phyloP scores from a whole-genome alignment of 2,113 vertebrate genomes.

The Chitala chitala region DNA sequence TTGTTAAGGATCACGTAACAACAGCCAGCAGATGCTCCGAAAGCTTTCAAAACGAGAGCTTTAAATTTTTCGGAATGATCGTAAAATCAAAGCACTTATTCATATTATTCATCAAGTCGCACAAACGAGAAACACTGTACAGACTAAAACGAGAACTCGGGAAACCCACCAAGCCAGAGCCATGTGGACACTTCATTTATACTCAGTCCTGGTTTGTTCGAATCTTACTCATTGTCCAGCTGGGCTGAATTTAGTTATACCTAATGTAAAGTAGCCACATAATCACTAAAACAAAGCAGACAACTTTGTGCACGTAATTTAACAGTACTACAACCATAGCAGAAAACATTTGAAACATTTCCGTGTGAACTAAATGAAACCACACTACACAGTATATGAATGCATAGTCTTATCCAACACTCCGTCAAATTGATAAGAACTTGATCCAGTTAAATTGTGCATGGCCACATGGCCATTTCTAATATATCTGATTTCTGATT shows the following conservation, averaged over 20 bases:
- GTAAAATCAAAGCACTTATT: background rate
- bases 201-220: background rate
- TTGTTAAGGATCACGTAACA: constrained; percentile 33
- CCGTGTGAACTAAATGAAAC: background rate
- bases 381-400: too few species aligned
- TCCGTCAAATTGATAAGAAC: too few species aligned
- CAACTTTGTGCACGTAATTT: background rate
- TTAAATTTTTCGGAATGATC: background rate
- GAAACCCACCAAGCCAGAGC: background rate
- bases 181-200: constrained; percentile 3
- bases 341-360: background rate
- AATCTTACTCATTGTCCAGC: background rate
- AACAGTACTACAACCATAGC: background rate
- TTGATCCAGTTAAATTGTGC: too few species aligned
- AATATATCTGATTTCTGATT: too few species aligned
- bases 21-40: constrained; percentile 10
- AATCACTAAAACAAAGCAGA: background rate
- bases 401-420: too few species aligned
- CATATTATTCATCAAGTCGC: background rate
- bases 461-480: too few species aligned
- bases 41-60: background rate
- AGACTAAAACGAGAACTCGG: background rate
- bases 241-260: background rate
- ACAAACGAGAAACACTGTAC: background rate
- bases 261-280: background rate